Evolutionary conservation across 2,797 vertebrate genomes (phyloP).

Genomic region (Thunnus albacares): DNA sequence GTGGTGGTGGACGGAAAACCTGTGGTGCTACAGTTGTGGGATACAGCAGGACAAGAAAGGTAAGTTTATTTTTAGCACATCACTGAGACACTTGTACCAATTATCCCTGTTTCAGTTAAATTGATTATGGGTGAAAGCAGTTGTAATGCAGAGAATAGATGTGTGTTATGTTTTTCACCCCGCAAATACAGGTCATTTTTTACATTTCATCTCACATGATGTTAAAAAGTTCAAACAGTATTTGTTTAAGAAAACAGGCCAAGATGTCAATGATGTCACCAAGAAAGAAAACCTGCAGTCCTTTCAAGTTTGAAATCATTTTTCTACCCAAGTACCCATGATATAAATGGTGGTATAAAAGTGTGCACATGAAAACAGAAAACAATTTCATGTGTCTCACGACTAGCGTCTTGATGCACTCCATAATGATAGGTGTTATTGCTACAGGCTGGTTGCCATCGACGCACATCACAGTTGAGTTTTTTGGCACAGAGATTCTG

Average conservation of each 20-base stretch:
- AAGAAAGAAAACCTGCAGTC: too few species aligned
- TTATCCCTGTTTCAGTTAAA: not conserved
- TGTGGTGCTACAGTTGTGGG: conserved; percentile 93
- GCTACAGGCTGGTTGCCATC: not conserved
- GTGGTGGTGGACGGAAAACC: conserved; percentile 87
- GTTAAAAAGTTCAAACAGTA: not conserved
- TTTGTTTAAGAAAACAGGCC: not conserved
- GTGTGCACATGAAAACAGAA: not conserved
- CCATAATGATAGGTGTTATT: not conserved
- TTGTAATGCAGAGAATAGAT: not conserved
- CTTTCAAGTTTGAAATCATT: too few species aligned
- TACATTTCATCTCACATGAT: not conserved
- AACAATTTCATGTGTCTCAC: not conserved
- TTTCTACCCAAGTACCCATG: too few species aligned
- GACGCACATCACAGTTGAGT: not conserved
- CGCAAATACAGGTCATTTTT: too few species aligned
- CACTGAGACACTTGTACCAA: not conserved
- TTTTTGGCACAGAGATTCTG: not conserved
- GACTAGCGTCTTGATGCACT: not conserved
- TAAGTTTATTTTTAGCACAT: conserved; percentile 31
- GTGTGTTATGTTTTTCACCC: too few species aligned
- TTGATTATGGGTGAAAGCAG: not conserved
- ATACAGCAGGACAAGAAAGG: conserved; percentile 98
- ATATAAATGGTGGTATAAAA: not conserved
- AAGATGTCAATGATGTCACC: too few species aligned